Conservation (phyloP, 1,140 invertebrate genomes). For the Cryptotermes secundus region DNA sequence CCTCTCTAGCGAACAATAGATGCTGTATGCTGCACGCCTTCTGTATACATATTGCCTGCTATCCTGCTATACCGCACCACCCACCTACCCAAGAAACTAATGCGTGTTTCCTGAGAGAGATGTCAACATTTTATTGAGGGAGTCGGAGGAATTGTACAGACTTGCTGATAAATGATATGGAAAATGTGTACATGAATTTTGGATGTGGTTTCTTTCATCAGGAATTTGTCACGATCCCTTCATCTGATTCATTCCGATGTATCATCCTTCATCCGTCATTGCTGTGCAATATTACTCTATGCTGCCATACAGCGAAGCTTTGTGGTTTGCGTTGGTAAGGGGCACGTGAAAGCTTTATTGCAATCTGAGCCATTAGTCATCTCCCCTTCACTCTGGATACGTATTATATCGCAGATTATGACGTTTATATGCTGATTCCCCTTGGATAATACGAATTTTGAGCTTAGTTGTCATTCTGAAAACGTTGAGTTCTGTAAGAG, state of each 20-base stretch:
- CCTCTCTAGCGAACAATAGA: neutral
- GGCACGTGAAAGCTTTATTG: constrained; percentile 11
- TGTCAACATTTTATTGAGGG: neutral
- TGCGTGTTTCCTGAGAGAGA: neutral
- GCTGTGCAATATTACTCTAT: neutral
- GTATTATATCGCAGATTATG: neutral
- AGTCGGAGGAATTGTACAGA: neutral
- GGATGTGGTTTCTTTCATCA: constrained; percentile 2
- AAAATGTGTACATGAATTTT: neutral
- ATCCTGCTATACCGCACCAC: neutral
- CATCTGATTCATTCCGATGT: neutral
- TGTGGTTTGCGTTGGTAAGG: neutral
- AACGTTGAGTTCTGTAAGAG: neutral
- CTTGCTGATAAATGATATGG: constrained; percentile 2
- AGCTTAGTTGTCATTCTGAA: constrained; percentile 3
- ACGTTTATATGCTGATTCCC: constrained; percentile 12
- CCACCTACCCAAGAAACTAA: neutral
- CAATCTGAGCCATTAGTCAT: constrained; percentile 2
- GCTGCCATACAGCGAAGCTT: neutral
- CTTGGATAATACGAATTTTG: constrained; percentile 13
- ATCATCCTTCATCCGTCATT: constrained; percentile 6
- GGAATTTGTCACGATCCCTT: neutral
- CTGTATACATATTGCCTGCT: neutral
- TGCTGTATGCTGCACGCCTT: neutral
- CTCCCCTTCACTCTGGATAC: neutral